Evolutionary conservation across 1,140 invertebrate genomes (phyloP).

Genomic region (Drosophila seguyi): DNA sequence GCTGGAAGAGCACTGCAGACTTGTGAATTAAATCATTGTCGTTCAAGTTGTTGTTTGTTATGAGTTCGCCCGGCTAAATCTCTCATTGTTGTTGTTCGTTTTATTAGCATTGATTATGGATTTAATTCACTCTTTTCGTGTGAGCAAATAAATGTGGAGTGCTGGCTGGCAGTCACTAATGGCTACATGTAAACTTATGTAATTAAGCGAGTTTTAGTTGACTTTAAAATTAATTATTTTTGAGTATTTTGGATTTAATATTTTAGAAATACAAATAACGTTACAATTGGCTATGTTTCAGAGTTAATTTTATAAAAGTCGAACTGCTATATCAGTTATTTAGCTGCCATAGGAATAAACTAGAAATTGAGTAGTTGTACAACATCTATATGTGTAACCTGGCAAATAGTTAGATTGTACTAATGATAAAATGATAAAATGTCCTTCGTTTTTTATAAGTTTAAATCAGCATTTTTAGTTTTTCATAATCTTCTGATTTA

Average conservation of each 20-base stretch:
- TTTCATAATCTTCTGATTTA: conserved; percentile 7
- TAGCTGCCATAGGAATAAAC: too few species aligned
- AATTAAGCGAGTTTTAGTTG: neutral
- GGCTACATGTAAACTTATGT: conserved; percentile 10
- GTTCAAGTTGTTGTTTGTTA: conserved; percentile 37
- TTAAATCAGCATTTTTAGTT: too few species aligned
- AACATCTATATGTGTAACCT: too few species aligned
- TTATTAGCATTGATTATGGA: conserved; percentile 82
- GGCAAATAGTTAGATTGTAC: too few species aligned
- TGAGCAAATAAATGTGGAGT: conserved; percentile 11
- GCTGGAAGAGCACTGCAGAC: conserved; percentile 33
- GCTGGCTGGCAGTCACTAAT: conserved; percentile 1
- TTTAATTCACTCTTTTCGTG: conserved; percentile 42
- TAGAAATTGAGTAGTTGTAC: too few species aligned
- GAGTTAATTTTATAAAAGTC: too few species aligned
- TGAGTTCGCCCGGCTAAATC: conserved; percentile 6
- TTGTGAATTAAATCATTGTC: conserved; percentile 77
- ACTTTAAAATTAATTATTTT: neutral
- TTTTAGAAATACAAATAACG: too few species aligned
- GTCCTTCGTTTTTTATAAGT: too few species aligned
- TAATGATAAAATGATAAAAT: too few species aligned
- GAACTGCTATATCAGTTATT: too few species aligned
- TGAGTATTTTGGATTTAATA: too few species aligned
- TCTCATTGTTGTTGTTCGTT: conserved; percentile 43
- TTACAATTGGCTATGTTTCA: too few species aligned